phyloP scores from a whole-genome alignment of 2,113 vertebrate genomes.

The Zosterops lateralis region DNA sequence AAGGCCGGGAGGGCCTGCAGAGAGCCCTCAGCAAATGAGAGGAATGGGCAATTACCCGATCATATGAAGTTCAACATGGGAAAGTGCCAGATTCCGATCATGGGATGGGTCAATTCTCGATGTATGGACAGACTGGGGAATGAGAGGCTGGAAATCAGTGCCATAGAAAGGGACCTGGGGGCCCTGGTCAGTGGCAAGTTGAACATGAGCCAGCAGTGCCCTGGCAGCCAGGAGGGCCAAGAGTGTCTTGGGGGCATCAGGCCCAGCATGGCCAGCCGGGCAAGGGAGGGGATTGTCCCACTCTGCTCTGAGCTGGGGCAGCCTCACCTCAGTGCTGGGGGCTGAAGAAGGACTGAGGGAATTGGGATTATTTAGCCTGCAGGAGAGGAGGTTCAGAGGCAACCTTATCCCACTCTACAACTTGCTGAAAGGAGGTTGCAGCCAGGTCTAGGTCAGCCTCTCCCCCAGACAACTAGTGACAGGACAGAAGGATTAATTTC shows the following conservation, averaged over 20 bases:
- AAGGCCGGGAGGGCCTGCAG: neutral
- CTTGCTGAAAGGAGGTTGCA: neutral
- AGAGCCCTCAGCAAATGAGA: too few relatives aligned
- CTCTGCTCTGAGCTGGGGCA: neutral
- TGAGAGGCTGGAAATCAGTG: fast-evolving
- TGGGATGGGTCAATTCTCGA: neutral
- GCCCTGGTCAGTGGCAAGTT: neutral
- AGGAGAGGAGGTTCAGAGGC: neutral
- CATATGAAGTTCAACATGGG: neutral
- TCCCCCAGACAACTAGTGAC: neutral
- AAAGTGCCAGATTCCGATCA: neutral
- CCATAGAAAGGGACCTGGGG: neutral
- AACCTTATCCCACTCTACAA: neutral
- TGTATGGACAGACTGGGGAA: neutral
- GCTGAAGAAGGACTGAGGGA: neutral
- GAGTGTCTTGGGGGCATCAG: fast-evolving
- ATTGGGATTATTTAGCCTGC: neutral
- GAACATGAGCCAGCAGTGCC: neutral
- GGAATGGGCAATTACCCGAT: neutral
- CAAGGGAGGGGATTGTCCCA: neutral
- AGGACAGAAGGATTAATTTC: neutral
- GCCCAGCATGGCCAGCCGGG: fast-evolving
- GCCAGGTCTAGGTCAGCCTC: neutral
- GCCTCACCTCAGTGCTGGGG: neutral
- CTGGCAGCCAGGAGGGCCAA: neutral